Percentiles rank a stretch among this genome's conserved stretches.
phyloP scores from a whole-genome alignment of 2,113 vertebrate genomes.

The Pagrus major region DNA sequence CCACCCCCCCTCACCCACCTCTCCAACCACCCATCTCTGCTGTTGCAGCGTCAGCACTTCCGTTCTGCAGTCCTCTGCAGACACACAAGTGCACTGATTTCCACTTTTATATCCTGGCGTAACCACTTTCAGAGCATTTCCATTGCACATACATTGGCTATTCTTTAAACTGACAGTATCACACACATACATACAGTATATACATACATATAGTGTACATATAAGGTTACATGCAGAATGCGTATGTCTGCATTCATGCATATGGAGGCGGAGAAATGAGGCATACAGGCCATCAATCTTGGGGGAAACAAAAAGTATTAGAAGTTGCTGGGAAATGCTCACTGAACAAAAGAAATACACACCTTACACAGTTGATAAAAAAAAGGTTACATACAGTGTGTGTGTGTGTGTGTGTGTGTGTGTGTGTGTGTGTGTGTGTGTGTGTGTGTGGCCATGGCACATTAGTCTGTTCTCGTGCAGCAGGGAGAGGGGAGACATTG shows the following conservation, averaged over 20 bases:
- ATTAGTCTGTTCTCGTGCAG: constrained; percentile 45
- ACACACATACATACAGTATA: neutral
- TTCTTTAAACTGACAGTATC: constrained; percentile 24
- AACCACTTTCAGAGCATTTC: constrained; percentile 38
- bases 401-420: constrained; percentile 16
- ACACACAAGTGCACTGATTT: constrained; percentile 52
- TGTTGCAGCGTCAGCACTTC: constrained; percentile 72
- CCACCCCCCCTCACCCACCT: neutral
- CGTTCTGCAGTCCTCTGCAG: constrained; percentile 72
- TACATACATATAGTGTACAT: neutral
- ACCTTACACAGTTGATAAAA: neutral
- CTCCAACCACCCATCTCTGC: constrained; percentile 30
- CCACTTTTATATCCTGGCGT: constrained; percentile 43
- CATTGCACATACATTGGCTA: neutral
- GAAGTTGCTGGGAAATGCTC: constrained; percentile 7
- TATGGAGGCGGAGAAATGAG: neutral
- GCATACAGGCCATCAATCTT: constrained; percentile 15
- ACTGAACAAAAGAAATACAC: neutral
- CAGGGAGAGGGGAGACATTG: constrained; percentile 56
- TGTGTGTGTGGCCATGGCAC: constrained; percentile 6
- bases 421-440: constrained; percentile 15
- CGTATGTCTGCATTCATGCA: constrained; percentile 9
- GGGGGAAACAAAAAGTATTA: constrained; percentile 13
- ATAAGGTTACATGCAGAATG: neutral
- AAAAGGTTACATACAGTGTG: constrained; percentile 12